Evolutionary conservation across 2,888 invertebrate species (phyloP), one percentile per base, ranked within the genome.

Genomic region (Lasioglossum morio): DNA sequence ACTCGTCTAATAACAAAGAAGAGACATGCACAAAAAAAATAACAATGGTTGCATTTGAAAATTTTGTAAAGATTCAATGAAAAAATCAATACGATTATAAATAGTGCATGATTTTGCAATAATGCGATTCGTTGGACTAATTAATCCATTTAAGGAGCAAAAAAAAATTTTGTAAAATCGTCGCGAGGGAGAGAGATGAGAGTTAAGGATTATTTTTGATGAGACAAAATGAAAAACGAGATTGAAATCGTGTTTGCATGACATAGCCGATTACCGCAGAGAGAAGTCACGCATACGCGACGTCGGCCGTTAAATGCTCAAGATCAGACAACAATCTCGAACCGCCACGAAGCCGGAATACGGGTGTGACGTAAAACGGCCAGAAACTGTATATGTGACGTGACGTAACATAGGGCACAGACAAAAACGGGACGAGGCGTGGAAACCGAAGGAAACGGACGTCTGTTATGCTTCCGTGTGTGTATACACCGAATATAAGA

Each of bases 401-500:
- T 70, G 77, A 70, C 27, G 81, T 60, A 80, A 80, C 75, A 4
- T 40, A 69, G 37, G 10, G 34, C 23, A 79, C 70, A 8, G 16
- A 48, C 37, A 16, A 66, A 74, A 70, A 69, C 74, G 48, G 48
- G 34, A 60, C 53, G 70, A 30, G 46, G 43, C 37, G 46, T 27
- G 70, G n/a, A 72, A 73, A 69, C 66, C 53, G 73, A 77, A 74
- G 84, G 77, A 77, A 81, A 77, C 77, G 78, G 82, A 79, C 63
- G 78, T 85, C 78, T 72, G 72, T 72, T 72, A 66, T 43, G 72
- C 76, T 76, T 76, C 72, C 82, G 76, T 72, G 79, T 53, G 70
- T 63, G 70, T 57, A 72, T 27, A 4, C 60, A 1, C 72, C 60
- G 82, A 85, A 79, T 60, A 37, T 73, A 69, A 82, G 77, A 66